These are phyloP conservation scores for Drosophila fungiperda DNA, from an alignment of 2,888 invertebrate genomes.

Conservation along the genomic window DNA sequence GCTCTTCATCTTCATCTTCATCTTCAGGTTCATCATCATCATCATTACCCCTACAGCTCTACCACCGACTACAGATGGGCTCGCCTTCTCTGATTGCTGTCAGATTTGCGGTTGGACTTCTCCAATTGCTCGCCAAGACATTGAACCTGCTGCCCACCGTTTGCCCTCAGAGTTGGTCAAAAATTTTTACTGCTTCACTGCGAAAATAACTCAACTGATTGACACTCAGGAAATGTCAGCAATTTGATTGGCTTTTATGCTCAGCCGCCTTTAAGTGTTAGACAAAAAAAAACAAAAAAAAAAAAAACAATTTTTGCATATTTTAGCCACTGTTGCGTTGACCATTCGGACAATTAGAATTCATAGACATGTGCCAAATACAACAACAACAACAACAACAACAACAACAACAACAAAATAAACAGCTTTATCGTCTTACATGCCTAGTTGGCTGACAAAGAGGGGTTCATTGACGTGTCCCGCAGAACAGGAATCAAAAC, in stretches of 20 bases:
- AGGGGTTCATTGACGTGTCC: constrained; percentile 73
- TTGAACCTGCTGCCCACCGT: constrained; percentile 37
- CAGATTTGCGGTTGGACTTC: constrained; percentile 59
- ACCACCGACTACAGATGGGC: constrained; percentile 37
- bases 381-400: constrained; percentile 5
- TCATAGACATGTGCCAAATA: constrained; percentile 73
- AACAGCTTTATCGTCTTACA: constrained; percentile 47
- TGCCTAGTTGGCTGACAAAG: constrained; percentile 16
- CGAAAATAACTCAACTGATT: constrained; percentile 67
- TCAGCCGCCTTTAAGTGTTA: constrained; percentile 73
- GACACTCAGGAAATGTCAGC: constrained; percentile 82
- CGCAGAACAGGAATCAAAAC: constrained; percentile 79
- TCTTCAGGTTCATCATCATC: constrained; percentile 37
- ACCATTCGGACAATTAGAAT: constrained; percentile 68
- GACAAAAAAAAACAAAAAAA: constrained; percentile 44
- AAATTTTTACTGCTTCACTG: constrained; percentile 36
- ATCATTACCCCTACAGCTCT: constrained; percentile 64
- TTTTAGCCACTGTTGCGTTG: constrained; percentile 54
- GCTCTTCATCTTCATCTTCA: constrained; percentile 46
- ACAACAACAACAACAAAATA: constrained; percentile 9
- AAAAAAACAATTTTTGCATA: constrained; percentile 55
- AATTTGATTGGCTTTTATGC: constrained; percentile 78
- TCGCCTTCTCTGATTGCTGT: constrained; percentile 55
- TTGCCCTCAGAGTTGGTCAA: constrained; percentile 31
- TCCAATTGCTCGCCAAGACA: constrained; percentile 45